phyloP scores from a whole-genome alignment of 2,888 invertebrate species.

The Ectemnius continuus region DNA sequence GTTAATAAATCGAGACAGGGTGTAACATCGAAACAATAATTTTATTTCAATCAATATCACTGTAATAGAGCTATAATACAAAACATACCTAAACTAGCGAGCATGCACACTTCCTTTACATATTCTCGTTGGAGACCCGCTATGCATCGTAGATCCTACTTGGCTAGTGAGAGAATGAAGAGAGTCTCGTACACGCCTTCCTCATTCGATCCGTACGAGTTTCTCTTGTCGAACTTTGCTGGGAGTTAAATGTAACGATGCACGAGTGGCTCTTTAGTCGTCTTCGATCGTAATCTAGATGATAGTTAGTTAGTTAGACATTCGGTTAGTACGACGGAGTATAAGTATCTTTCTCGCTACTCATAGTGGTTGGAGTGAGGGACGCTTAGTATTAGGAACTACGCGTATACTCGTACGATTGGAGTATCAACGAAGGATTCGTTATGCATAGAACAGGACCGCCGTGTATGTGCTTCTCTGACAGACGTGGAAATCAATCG shows the following conservation, averaged over 20 bases:
- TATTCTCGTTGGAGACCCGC: constrained; percentile 35
- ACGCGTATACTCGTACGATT: constrained; percentile 54
- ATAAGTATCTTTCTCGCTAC: constrained; percentile 27
- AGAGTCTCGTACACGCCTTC: background rate
- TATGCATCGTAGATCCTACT: constrained; percentile 38
- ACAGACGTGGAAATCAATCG: background rate
- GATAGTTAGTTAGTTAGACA: constrained; percentile 49
- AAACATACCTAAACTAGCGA: constrained; percentile 61
- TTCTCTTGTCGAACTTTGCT: constrained; percentile 15
- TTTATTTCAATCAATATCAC: constrained; percentile 65
- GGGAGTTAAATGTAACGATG: constrained; percentile 19
- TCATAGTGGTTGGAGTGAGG: constrained; percentile 27
- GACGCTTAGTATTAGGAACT: constrained; percentile 50
- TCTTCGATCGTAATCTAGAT: constrained; percentile 47
- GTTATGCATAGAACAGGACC: constrained; percentile 12
- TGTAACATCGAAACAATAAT: constrained; percentile 71
- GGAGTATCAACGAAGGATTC: constrained; percentile 56
- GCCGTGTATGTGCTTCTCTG: background rate
- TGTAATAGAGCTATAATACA: constrained; percentile 68
- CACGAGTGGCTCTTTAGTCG: constrained; percentile 25
- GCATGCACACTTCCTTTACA: constrained; percentile 52
- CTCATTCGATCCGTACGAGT: constrained; percentile 20
- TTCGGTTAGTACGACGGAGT: constrained; percentile 51
- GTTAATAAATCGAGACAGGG: background rate
- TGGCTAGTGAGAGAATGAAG: constrained; percentile 28